Conservation (phyloP, 1,140 invertebrate species). For the Diprion similis region DNA sequence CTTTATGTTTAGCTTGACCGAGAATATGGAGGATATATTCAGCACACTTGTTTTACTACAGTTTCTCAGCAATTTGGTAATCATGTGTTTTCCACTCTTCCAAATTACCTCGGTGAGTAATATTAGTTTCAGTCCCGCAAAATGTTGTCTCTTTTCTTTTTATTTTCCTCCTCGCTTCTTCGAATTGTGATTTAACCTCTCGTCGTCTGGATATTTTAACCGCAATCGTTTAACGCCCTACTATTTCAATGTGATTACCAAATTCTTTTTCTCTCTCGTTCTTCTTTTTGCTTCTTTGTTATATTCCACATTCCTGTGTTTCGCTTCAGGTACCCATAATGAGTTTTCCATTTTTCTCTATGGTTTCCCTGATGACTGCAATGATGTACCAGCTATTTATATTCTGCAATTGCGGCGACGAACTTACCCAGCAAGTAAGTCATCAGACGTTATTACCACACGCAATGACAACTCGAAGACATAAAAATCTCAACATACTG, state of each 20-base stretch:
- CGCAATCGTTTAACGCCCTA: too few species aligned
- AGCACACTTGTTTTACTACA: not conserved
- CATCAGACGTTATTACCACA: too few species aligned
- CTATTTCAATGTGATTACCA: too few species aligned
- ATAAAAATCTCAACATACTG: not conserved
- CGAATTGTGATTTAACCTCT: too few species aligned
- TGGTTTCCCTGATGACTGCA: conserved; percentile 3
- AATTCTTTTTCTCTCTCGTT: too few species aligned
- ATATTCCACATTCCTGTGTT: too few species aligned
- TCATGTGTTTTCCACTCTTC: not conserved
- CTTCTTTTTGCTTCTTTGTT: too few species aligned
- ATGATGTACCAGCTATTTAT: conserved; percentile 5
- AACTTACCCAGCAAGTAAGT: not conserved
- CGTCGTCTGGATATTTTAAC: too few species aligned
- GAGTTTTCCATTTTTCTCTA: conserved; percentile 1
- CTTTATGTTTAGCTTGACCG: not conserved
- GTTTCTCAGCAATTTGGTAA: conserved; percentile 1
- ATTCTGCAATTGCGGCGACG: conserved; percentile 7
- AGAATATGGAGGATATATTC: not conserved
- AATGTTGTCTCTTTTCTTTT: too few species aligned
- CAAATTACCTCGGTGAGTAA: conserved; percentile 1
- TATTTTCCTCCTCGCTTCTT: too few species aligned
- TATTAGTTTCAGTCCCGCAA: not conserved
- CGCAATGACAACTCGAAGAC: too few species aligned
- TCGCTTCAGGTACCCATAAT: not conserved